Evolutionary conservation across 2,113 vertebrate species (phyloP).

Genomic region (Formicarius rufipectus): DNA sequence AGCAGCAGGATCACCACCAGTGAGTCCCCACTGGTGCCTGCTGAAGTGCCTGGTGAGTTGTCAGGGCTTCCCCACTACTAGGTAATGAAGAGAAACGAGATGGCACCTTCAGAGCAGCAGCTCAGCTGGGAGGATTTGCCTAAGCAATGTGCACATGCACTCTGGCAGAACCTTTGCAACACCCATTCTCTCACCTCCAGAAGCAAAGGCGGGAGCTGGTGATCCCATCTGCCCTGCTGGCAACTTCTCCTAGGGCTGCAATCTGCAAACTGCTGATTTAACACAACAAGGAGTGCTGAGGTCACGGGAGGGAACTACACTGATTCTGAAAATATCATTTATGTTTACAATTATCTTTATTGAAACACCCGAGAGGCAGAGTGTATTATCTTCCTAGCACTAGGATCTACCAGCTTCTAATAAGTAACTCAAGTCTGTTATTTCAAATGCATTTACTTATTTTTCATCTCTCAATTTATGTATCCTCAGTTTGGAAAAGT

Average conservation of each 20-base stretch:
- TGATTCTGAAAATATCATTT: not conserved
- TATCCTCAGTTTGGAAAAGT: not conserved
- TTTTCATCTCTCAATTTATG: not conserved
- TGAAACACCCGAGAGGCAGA: not conserved
- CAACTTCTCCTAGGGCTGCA: not conserved
- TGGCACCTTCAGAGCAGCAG: not conserved
- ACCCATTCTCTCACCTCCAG: rapidly evolving
- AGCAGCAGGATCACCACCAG: not conserved
- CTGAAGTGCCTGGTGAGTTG: not conserved
- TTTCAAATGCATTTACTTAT: not conserved
- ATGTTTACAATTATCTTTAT: not conserved
- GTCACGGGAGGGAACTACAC: not conserved
- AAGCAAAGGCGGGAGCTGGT: not conserved
- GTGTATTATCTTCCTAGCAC: not conserved
- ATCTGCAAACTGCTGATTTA: not conserved
- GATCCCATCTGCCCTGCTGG: not conserved
- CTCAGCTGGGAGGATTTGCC: not conserved
- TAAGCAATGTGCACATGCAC: rapidly evolving
- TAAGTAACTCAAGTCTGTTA: not conserved
- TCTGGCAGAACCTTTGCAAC: not conserved
- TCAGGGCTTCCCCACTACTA: not conserved
- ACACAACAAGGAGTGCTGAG: not conserved
- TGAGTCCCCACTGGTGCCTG: not conserved
- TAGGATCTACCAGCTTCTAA: not conserved
- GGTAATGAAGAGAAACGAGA: not conserved